Evolutionary conservation across 2,888 invertebrate species (phyloP), one percentile per base, ranked within the genome.

Genomic region (Andricus curvator): DNA sequence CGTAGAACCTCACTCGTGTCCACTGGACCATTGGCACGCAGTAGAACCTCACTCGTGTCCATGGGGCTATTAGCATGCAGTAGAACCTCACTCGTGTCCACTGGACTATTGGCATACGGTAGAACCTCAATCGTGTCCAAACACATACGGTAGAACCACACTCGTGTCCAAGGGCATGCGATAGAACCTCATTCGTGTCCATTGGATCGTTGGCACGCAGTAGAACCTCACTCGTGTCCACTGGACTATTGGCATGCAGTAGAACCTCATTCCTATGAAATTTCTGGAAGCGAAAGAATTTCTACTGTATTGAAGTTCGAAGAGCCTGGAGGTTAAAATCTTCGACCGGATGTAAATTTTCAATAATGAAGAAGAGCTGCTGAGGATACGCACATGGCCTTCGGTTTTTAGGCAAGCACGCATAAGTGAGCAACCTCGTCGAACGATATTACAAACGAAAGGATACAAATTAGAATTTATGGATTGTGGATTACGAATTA

Each of bases 341-440:
- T 22, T 22, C n/a, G 15, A 22, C 22, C 3, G 60, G 22, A 60
- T 9, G 60, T 60, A n/a, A 60, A 60, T 22, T 60, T 60, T 22
- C 60, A 60, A 60, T 60, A 60, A 60, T n/a, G 22, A n/a, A 6
- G 60, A n/a, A 60, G 22, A 60, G 25, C 62, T 29, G 29, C 29
- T 29, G 29, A 64, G 25, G 25, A 64, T 17, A 64, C 62, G 62
- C 62, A 64, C 62, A 29, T 64, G 62, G 29, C 29, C 62, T 64
- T 64, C 62, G 22, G 29, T 64, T 25, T 64, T 17, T 29, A 64
- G 62, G 29, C 62, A 64, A 64, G 29, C 25, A 64, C 62, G 62
- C 62, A 64, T 64, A 64, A 64, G 62, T 64, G 25, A 62, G 25
- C 29, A 64, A 64, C 62, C 13, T 64, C 62, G 62, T 64, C 29